Evolutionary conservation across 2,113 vertebrate genomes (phyloP).

Genomic region (Corydoras maculifer): DNA sequence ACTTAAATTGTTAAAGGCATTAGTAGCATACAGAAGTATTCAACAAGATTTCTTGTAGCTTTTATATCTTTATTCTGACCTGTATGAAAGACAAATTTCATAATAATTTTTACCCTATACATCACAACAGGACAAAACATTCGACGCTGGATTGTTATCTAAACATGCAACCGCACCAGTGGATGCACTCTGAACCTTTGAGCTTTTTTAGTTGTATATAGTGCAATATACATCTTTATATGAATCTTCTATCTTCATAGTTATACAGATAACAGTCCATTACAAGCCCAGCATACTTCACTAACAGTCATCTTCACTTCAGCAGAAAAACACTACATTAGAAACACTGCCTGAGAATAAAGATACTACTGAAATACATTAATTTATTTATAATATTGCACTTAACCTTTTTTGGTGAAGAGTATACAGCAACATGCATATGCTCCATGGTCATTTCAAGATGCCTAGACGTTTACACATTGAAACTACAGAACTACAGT

Average conservation of each 20-base stretch:
- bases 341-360: not conserved
- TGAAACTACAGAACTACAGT: slow-evolving; percentile 8
- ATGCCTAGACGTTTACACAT: slow-evolving; percentile 24
- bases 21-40: not conserved
- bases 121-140: slow-evolving; percentile 31
- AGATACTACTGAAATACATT: slow-evolving; percentile 1
- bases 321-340: not conserved
- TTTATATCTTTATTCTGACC: slow-evolving; percentile 50
- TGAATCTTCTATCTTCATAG: no score
- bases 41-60: not conserved
- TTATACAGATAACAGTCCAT: slow-evolving; percentile 26
- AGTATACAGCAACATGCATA: slow-evolving; percentile 51
- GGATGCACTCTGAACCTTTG: slow-evolving; percentile 10
- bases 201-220: slow-evolving; percentile 17
- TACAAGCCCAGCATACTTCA: slow-evolving; percentile 21
- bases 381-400: slow-evolving; percentile 17
- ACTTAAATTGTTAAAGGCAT: not conserved
- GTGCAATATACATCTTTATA: slow-evolving; percentile 20
- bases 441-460: slow-evolving; percentile 39
- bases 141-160: slow-evolving; percentile 15
- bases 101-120: slow-evolving; percentile 26
- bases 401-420: slow-evolving; percentile 26
- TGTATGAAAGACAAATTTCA: slow-evolving; percentile 53
- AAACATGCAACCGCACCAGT: slow-evolving; percentile 34
- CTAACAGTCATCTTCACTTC: not conserved